Conservation (phyloP, 2,888 invertebrate genomes). For the Morpho helenor region DNA sequence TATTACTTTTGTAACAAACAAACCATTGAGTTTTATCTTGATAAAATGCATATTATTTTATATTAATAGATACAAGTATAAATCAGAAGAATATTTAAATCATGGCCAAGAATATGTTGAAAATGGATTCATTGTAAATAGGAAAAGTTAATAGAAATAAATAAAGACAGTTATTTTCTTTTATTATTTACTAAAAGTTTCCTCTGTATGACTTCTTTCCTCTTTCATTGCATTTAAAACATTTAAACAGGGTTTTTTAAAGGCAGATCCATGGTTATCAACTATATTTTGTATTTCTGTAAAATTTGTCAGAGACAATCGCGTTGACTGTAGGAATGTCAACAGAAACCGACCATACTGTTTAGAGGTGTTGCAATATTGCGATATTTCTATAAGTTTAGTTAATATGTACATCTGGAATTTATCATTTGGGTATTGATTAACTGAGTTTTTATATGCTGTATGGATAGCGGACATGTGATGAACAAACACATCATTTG, state of each 20-base stretch:
- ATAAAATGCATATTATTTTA: too few species aligned
- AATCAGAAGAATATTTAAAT: too few species aligned
- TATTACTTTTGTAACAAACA: too few species aligned
- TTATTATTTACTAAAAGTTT: too few species aligned
- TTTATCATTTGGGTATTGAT: conserved; percentile 35
- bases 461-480: conserved; percentile 45
- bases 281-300: conserved; percentile 38
- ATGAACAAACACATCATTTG: conserved; percentile 38
- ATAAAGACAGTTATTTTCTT: too few species aligned
- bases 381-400: conserved; percentile 32
- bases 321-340: conserved; percentile 45
- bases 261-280: conserved; percentile 47
- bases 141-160: too few species aligned
- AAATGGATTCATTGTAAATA: too few species aligned
- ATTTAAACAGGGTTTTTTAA: conserved; percentile 48
- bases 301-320: conserved; percentile 15
- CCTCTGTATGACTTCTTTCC: not conserved
- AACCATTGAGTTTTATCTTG: not conserved
- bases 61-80: too few species aligned
- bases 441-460: conserved; percentile 41
- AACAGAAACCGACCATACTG: conserved; percentile 51
- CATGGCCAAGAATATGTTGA: too few species aligned
- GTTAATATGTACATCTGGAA: conserved; percentile 42
- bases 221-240: conserved; percentile 28
- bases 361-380: conserved; percentile 38